Evolutionary conservation across 2,113 vertebrate genomes (phyloP).

Genomic region (Hymenochirus boettgeri): DNA sequence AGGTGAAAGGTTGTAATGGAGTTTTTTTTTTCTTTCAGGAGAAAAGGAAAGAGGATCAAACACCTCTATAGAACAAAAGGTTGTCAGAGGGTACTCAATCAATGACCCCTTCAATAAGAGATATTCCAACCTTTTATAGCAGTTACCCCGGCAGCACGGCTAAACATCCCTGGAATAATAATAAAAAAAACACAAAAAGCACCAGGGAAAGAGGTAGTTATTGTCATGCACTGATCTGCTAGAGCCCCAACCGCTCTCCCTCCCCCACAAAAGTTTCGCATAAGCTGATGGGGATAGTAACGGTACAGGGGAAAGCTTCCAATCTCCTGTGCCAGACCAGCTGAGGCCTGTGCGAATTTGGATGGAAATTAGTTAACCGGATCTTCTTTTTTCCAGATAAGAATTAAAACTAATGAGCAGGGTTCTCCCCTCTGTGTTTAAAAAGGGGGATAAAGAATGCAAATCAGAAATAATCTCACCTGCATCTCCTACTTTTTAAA

Average conservation of each 20-base stretch:
- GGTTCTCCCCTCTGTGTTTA: neutral
- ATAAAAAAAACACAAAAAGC: constrained; percentile 85
- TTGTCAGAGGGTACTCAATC: constrained; percentile 93
- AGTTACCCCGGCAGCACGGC: constrained; percentile 87
- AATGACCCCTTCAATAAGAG: constrained; percentile 83
- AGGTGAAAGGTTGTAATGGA: constrained; percentile 74
- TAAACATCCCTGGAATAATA: constrained; percentile 81
- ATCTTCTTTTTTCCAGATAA: constrained; percentile 20
- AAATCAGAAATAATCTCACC: no score
- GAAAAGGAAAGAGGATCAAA: constrained; percentile 95
- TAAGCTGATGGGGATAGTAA: constrained; percentile 61
- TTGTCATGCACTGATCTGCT: constrained; percentile 84
- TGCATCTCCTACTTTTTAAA: no score
- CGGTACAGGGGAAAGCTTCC: constrained; percentile 48
- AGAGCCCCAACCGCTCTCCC: constrained; percentile 46
- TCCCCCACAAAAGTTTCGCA: constrained; percentile 62
- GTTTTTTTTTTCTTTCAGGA: constrained; percentile 68
- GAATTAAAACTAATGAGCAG: constrained; percentile 8
- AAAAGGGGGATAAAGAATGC: neutral
- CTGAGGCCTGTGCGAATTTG: constrained; percentile 52
- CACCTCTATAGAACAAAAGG: constrained; percentile 94
- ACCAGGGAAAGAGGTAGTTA: constrained; percentile 93
- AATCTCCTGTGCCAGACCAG: constrained; percentile 57
- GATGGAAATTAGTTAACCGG: constrained; percentile 36
- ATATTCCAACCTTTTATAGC: constrained; percentile 74